Conservation (phyloP, 2,888 invertebrate species). For the Ochlodes sylvanus region DNA sequence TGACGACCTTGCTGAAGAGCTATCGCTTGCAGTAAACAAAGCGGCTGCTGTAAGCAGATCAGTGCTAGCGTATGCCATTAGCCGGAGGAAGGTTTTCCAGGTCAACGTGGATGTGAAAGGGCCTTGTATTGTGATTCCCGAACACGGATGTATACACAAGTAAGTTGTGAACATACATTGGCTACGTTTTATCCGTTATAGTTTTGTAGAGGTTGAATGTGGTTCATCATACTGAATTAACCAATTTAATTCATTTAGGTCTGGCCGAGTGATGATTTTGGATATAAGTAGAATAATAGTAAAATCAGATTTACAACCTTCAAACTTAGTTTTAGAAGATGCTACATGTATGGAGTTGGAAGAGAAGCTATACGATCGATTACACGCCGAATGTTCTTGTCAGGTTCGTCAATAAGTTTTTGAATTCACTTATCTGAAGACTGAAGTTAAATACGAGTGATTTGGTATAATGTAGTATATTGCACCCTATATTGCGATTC, state of each 20-base stretch:
- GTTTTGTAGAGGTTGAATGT: not conserved
- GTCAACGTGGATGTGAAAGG: slow-evolving; percentile 91
- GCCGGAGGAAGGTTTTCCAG: slow-evolving; percentile 85
- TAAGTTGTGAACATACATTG: slow-evolving; percentile 54
- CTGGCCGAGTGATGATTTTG: slow-evolving; percentile 88
- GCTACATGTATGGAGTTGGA: slow-evolving; percentile 93
- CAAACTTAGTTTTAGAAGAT: slow-evolving; percentile 88
- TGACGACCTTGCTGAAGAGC: slow-evolving; percentile 66
- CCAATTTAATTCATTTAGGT: slow-evolving; percentile 63
- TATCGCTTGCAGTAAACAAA: slow-evolving; percentile 57
- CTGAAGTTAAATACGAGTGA: no score
- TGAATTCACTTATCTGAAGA: not conserved
- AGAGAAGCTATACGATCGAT: slow-evolving; percentile 91
- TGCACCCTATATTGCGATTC: not conserved
- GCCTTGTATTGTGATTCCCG: slow-evolving; percentile 91
- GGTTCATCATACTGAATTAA: not conserved
- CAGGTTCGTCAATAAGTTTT: slow-evolving; percentile 77
- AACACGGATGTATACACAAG: slow-evolving; percentile 89
- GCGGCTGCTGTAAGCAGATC: slow-evolving; percentile 68
- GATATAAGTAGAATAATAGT: slow-evolving; percentile 89
- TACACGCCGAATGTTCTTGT: slow-evolving; percentile 88
- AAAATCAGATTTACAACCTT: slow-evolving; percentile 90
- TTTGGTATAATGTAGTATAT: not conserved
- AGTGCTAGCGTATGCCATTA: slow-evolving; percentile 66
- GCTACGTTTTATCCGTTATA: no score